Evolutionary conservation across 2,888 invertebrate genomes (phyloP), one percentile per base, ranked within the genome.

Genomic region (Lordiphosa fenestrarum): DNA sequence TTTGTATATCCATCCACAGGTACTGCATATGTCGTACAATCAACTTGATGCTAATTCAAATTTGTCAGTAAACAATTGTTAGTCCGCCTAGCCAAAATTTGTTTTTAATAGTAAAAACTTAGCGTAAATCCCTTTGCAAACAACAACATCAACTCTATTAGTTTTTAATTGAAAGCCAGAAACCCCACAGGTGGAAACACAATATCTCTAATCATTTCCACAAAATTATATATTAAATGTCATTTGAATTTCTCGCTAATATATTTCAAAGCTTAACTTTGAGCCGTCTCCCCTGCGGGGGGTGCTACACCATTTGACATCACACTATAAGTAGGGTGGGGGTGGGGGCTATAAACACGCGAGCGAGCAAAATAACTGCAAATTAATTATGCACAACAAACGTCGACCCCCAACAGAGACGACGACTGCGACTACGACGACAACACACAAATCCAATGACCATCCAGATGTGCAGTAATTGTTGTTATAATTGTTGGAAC

Each of bases 341-440:
- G 23, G 4, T 6, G 37, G 21, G n/a, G 42, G 46, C 50, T 63
- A 63, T 48, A 65, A 62, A 53, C 41, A 62, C 55, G 56, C 56
- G 52, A 72, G 53, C 66, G 62, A 69, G 55, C 69, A 59, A 68
- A 72, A 70, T 69, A 76, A 72, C 73, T 76, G 66, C 80, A 67
- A 83, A 80, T 80, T 80, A 80, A 80, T 80, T 83, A 80, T 83
- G 83, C 83, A 72, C 76, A 80, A 80, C 76, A 82, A 82, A 70
- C 61, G 75, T 38, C 58, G 58, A 37, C 53, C 49, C 49, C 54
- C 53, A 38, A 12, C 53, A 12, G 25, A 36, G 23, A 15, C 13
- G 35, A 44, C 48, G 13, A 7, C 41, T 15, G 37, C 35, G 15
- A 6, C 30, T 41, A 39, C 54, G 37, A 33, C 50, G 49, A 63